phyloP scores from a whole-genome alignment of 2,888 invertebrate genomes.

The Tenthredo notha region DNA sequence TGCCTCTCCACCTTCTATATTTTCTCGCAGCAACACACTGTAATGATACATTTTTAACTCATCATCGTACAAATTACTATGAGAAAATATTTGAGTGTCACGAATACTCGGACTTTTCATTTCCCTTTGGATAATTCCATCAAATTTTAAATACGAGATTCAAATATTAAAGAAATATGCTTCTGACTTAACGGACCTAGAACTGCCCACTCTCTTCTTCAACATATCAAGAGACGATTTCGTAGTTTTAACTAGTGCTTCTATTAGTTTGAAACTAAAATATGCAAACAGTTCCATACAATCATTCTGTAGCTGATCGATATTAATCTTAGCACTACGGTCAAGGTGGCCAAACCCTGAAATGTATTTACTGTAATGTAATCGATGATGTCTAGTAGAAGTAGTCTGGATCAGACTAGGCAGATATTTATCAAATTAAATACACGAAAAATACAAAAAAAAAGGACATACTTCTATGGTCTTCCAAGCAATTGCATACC shows the following conservation, averaged over 20 bases:
- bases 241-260: slow-evolving; percentile 87
- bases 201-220: slow-evolving; percentile 80
- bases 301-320: slow-evolving; percentile 84
- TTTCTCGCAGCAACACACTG: slow-evolving; percentile 61
- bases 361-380: slow-evolving; percentile 18
- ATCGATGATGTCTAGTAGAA: background rate
- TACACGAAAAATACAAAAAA: background rate
- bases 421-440: background rate
- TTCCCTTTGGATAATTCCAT: background rate
- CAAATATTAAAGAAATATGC: background rate
- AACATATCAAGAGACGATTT: slow-evolving; percentile 87
- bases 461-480: slow-evolving; percentile 12
- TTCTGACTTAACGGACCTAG: slow-evolving; percentile 63
- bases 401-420: background rate
- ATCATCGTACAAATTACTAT: background rate
- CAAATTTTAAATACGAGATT: background rate
- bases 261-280: slow-evolving; percentile 88
- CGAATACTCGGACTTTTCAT: background rate
- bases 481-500: slow-evolving; percentile 75
- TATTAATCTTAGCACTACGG: slow-evolving; percentile 81
- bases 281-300: slow-evolving; percentile 90
- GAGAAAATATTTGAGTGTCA: background rate
- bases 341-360: slow-evolving; percentile 85
- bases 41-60: slow-evolving; percentile 25
- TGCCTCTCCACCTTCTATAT: slow-evolving; percentile 59